Evolutionary conservation across 2,797 vertebrate genomes (phyloP).

Genomic region (Trematomus bernacchii): DNA sequence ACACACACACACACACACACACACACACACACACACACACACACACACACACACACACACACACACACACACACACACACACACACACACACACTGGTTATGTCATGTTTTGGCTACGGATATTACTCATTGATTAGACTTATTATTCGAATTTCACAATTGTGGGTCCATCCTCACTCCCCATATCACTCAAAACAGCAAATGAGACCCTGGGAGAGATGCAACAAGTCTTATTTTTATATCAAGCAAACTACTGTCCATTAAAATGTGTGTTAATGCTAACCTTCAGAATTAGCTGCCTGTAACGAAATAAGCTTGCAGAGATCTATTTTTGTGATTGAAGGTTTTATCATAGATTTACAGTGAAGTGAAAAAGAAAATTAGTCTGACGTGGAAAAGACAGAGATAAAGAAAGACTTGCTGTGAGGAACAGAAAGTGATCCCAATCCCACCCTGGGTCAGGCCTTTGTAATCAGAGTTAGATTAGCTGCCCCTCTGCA

Average conservation of each 20-base stretch:
- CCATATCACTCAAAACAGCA: constrained; percentile 18
- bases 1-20: neutral
- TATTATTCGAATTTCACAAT: constrained; percentile 14
- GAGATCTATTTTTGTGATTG: neutral
- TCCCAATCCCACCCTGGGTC: constrained; percentile 55
- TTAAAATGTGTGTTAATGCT: neutral
- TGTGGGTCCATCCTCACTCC: neutral
- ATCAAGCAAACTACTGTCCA: neutral
- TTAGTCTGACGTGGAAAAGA: constrained; percentile 20
- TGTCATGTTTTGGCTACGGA: constrained; percentile 7
- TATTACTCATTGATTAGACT: constrained; percentile 25
- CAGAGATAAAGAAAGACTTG: constrained; percentile 29
- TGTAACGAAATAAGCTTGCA: neutral
- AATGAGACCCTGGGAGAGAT: constrained; percentile 1
- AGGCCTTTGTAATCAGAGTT: constrained; percentile 76
- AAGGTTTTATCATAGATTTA: constrained; percentile 11
- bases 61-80: constrained; percentile 1
- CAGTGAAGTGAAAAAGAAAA: constrained; percentile 1
- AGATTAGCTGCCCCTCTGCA: constrained; percentile 80
- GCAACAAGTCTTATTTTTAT: neutral
- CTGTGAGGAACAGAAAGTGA: constrained; percentile 58
- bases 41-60: constrained; percentile 12
- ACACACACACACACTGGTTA: constrained; percentile 11
- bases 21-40: neutral
- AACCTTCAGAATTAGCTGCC: neutral